A percentile compares a stretch with the other conserved stretches of the same genome.
Conservation (phyloP, 2,113 vertebrate species). For the Myiopsitta monachus region DNA sequence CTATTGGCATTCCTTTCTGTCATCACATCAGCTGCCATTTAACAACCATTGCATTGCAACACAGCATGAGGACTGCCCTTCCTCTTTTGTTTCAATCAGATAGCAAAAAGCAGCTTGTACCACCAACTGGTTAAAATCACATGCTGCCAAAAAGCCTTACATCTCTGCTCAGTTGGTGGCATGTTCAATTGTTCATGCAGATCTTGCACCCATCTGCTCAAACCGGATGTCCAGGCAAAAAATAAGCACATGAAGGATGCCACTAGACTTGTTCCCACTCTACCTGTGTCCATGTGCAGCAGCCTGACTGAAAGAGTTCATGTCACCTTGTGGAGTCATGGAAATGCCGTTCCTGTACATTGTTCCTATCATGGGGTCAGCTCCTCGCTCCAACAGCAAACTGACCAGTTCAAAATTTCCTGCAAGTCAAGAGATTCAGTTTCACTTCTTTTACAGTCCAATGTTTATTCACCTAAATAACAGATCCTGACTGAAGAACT, state of each 20-base stretch:
- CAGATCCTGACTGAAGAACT: background rate
- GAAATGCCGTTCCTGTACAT: constrained; percentile 98
- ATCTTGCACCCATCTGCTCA: constrained; percentile 26
- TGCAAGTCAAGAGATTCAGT: constrained; percentile 72
- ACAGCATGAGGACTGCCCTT: background rate
- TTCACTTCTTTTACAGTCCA: constrained; percentile 42
- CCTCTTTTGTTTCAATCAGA: background rate
- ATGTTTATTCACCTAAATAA: background rate
- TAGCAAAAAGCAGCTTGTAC: constrained; percentile 3
- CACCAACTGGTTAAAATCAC: constrained; percentile 23
- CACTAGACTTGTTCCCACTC: constrained; percentile 66
- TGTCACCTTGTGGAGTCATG: constrained; percentile 91
- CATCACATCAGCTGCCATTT: background rate
- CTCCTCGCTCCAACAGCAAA: constrained; percentile 94
- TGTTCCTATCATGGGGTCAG: constrained; percentile 95
- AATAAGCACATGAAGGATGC: background rate
- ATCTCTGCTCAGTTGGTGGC: background rate
- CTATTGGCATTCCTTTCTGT: constrained; percentile 10
- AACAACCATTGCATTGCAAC: constrained; percentile 8
- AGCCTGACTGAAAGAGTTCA: constrained; percentile 99
- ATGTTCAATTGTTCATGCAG: constrained; percentile 9
- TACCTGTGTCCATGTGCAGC: constrained; percentile 99
- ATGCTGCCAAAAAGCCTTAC: constrained; percentile 19
- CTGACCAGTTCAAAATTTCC: constrained; percentile 97
- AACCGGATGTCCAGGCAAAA: background rate